Conservation (phyloP, 2,113 vertebrate genomes). For the Lampris incognitus region DNA sequence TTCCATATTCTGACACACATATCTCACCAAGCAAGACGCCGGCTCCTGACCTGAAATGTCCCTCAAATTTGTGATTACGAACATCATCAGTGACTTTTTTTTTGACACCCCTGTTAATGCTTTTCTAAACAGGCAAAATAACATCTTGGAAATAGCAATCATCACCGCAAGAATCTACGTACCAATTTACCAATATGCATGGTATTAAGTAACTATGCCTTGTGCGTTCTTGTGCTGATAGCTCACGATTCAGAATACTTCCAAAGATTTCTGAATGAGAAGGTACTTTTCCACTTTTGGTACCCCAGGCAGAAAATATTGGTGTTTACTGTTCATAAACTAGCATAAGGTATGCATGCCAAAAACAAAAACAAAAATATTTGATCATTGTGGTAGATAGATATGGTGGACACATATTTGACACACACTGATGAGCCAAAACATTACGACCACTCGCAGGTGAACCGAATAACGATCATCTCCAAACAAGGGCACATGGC, state of each 20-base stretch:
- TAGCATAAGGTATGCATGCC: background rate
- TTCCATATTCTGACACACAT: conserved; percentile 30
- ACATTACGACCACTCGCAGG: no score
- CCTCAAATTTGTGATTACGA: conserved; percentile 34
- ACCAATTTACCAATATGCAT: background rate
- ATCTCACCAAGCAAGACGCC: conserved; percentile 32
- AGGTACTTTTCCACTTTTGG: conserved; percentile 14
- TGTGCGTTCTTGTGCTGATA: conserved; percentile 11
- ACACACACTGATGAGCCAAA: background rate
- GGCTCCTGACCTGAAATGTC: conserved; percentile 23
- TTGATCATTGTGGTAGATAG: no score
- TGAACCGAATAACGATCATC: no score
- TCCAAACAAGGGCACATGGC: no score
- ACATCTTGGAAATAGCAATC: conserved; percentile 4
- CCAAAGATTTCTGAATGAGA: background rate
- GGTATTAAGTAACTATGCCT: background rate
- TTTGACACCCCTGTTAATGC: conserved; percentile 23
- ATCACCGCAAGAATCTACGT: conserved; percentile 1
- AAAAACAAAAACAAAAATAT: conserved; percentile 27
- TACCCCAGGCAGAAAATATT: conserved; percentile 54
- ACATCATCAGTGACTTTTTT: conserved; percentile 52
- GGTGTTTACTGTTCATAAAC: conserved; percentile 34
- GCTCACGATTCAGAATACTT: background rate
- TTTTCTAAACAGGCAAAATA: conserved; percentile 3
- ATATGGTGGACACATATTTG: background rate